A percentile compares a stretch with the other conserved stretches of the same genome.
Conservation (phyloP, 2,888 invertebrate genomes). For the Plutella xylostella region DNA sequence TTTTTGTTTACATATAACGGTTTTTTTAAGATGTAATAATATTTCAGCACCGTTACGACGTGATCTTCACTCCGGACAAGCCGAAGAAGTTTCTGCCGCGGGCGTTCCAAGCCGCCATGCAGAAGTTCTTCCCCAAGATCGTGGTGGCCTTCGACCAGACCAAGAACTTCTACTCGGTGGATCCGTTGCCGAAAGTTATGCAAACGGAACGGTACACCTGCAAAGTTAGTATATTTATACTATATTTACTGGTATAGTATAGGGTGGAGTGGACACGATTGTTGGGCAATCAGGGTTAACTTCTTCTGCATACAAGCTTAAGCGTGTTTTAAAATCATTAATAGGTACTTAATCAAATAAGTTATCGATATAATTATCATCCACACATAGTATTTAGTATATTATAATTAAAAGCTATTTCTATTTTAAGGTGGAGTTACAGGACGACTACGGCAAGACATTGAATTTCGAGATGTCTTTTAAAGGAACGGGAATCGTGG, state of each 20-base stretch:
- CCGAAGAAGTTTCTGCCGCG: slow-evolving; percentile 73
- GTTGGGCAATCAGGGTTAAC: no score
- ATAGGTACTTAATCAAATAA: no score
- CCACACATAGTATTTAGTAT: background rate
- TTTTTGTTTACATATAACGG: no score
- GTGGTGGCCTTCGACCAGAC: slow-evolving; percentile 76
- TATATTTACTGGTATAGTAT: no score
- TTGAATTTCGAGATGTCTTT: slow-evolving; percentile 59
- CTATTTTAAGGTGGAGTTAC: slow-evolving; percentile 36
- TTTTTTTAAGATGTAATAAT: no score
- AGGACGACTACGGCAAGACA: slow-evolving; percentile 36
- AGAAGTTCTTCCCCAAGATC: slow-evolving; percentile 38
- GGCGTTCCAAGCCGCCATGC: slow-evolving; percentile 49
- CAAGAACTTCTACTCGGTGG: slow-evolving; percentile 73
- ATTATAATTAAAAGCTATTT: slow-evolving; percentile 1
- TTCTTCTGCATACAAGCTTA: no score
- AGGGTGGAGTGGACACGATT: no score
- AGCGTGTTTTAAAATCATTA: no score
- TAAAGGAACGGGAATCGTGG: slow-evolving; percentile 65
- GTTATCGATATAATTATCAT: background rate
- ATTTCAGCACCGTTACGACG: slow-evolving; percentile 84
- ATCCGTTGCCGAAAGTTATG: slow-evolving; percentile 25
- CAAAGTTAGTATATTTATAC: background rate
- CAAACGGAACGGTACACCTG: background rate
- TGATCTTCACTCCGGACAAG: slow-evolving; percentile 75